A percentile compares a stretch with the other conserved stretches of the same genome.
phyloP scores from a whole-genome alignment of 2,113 vertebrate genomes.

The Pseudorectes ferrugineus region DNA sequence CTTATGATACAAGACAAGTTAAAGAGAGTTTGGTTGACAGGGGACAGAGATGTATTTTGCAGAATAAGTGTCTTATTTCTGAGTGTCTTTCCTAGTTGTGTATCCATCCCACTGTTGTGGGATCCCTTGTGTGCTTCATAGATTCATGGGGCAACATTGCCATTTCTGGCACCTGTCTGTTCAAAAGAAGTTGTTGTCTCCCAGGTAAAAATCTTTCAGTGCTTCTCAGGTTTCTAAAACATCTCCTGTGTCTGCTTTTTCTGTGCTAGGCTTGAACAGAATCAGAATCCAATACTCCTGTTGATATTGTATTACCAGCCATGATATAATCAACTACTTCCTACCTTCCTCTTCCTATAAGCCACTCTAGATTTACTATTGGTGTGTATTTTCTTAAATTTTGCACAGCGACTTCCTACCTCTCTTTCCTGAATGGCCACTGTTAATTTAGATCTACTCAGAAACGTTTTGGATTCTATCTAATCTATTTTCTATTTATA shows the following conservation, averaged over 20 bases:
- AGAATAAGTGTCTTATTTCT: neutral
- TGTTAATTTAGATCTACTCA: constrained; percentile 39
- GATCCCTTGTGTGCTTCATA: neutral
- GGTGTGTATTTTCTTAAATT: constrained; percentile 27
- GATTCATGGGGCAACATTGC: neutral
- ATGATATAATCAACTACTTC: neutral
- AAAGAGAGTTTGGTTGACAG: neutral
- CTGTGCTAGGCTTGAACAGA: neutral
- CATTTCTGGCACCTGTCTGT: neutral
- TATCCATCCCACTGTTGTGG: neutral
- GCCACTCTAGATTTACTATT: constrained; percentile 8
- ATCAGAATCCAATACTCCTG: neutral
- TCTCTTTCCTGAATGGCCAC: constrained; percentile 1
- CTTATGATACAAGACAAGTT: neutral
- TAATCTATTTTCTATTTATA: constrained; percentile 61
- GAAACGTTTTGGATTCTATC: constrained; percentile 33
- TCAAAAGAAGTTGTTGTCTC: neutral
- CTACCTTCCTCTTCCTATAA: neutral
- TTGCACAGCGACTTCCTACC: neutral
- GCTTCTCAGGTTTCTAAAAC: neutral
- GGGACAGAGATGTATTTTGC: neutral
- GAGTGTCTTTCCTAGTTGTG: neutral
- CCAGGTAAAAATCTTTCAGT: neutral
- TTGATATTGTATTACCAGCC: neutral
- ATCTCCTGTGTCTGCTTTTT: neutral